phyloP scores from a whole-genome alignment of 2,113 vertebrate species.

The Neodontobutis hainanensis region DNA sequence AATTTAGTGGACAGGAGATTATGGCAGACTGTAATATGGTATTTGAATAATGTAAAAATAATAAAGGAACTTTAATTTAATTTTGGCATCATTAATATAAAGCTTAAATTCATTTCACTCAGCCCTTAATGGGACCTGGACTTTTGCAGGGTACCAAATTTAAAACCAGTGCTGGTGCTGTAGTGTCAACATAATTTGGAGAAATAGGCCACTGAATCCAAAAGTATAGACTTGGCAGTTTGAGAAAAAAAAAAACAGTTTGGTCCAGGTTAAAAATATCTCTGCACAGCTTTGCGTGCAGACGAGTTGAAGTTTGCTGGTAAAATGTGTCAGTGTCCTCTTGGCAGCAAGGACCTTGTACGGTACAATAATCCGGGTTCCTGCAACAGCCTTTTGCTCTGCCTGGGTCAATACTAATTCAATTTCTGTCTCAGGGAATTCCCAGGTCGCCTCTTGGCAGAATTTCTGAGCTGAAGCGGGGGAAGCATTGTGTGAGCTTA shows the following conservation, averaged over 20 bases:
- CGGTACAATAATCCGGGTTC: slow-evolving; percentile 65
- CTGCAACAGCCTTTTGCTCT: slow-evolving; percentile 61
- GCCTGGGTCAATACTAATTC: slow-evolving; percentile 76
- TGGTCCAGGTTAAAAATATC: background rate
- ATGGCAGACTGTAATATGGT: too few species aligned
- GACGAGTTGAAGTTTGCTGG: slow-evolving; percentile 18
- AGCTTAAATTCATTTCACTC: background rate
- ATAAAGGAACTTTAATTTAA: background rate
- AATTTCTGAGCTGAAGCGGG: slow-evolving; percentile 63
- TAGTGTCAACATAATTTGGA: background rate
- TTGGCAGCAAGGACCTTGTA: slow-evolving; percentile 48
- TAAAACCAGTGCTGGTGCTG: slow-evolving; percentile 4
- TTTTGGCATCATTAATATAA: background rate
- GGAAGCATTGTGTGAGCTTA: slow-evolving; percentile 41
- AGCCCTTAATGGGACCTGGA: background rate
- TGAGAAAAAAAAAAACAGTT: background rate
- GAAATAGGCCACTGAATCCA: slow-evolving; percentile 8
- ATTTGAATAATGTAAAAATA: too few species aligned
- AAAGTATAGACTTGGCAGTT: slow-evolving; percentile 6
- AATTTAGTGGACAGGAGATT: too few species aligned
- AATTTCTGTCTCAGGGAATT: slow-evolving; percentile 73
- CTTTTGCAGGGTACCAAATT: background rate
- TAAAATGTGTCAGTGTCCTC: slow-evolving; percentile 49
- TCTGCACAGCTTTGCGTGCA: slow-evolving; percentile 2
- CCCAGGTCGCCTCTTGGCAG: slow-evolving; percentile 69